Evolutionary conservation across 2,888 invertebrate species (phyloP).

Genomic region (Amphipoea lucens): DNA sequence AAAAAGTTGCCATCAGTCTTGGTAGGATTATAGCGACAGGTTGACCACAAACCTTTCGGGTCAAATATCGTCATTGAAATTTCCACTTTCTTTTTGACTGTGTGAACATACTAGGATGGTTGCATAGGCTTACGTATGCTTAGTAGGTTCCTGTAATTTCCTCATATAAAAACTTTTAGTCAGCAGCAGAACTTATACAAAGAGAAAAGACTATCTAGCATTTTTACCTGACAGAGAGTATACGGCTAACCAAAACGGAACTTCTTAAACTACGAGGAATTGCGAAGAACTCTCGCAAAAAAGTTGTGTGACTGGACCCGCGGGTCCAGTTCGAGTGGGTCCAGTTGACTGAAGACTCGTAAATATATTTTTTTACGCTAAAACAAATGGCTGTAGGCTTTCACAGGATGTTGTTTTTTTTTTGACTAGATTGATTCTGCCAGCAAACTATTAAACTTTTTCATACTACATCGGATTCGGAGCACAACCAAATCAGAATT

Average conservation of each 20-base stretch:
- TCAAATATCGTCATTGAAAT: slow-evolving; percentile 10
- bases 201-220: background rate
- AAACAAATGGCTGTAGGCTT: background rate
- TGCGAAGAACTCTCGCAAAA: background rate
- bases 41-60: background rate
- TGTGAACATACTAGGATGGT: background rate
- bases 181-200: too few relatives aligned
- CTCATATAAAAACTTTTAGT: background rate
- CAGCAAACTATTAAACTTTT: background rate
- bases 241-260: background rate
- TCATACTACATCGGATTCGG: background rate
- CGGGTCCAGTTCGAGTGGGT: too few relatives aligned
- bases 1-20: slow-evolving; percentile 19
- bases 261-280: slow-evolving; percentile 29
- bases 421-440: background rate
- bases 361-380: background rate
- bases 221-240: background rate
- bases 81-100: slow-evolving; percentile 10
- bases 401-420: slow-evolving; percentile 3
- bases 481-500: background rate
- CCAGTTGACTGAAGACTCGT: too few relatives aligned
- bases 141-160: background rate
- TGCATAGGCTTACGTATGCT: background rate
- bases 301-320: slow-evolving; percentile 7
- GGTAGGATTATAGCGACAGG: background rate